Base-by-base conservation (phyloP, 2,113 vertebrate species). In the Diphyllodes magnificus region DNA sequence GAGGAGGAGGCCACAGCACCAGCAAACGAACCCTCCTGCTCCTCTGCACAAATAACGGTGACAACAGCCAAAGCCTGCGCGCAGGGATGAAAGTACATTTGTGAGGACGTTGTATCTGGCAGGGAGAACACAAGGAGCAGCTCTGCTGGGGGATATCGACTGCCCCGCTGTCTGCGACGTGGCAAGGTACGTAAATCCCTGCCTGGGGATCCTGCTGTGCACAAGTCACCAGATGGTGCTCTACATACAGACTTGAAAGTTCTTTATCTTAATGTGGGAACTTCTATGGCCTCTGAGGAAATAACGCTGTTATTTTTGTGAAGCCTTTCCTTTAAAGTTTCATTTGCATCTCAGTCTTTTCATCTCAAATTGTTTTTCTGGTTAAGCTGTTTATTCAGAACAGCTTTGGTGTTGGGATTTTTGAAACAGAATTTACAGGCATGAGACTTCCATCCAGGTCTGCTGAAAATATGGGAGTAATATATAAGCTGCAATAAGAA, bases 191-290 rank as follows among this genome's bases (percentile, higher is more conserved):
- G 31, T 11, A 76, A 94, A 88, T 66, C 66, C 63, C 87, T 81
- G 63, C 90, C 81, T 54, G 11, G 92, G 84, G 76, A 90, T 85
- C 79, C 90, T 90, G 68, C 85, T 81, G 68, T 82, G 90, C 79
- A 63, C 59, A 61, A 94, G 79, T 90, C 93, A 96, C 90, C 94
- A 96, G 92, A 93, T 93, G 82, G 90, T 95, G 92, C 93, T 91
- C 75, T 91, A 73, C 71, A 88, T 80, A 88, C 70, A 88, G 79
- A 47, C 54, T 56, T 86, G 35, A 20, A 95, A 82, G 79, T 88
- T 82, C 70, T 82, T 84, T 76, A 57, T 61, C 59, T 80, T 66
- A 53, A 45, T 1, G 2, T 65, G 65, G 24, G 44, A 88, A 51
- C 23, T 12, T 31, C 35, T 5, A 4, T 1, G 39, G 75, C n/a